Evolutionary conservation across 1,140 invertebrate species (phyloP), one percentile per base, ranked within the genome.

Genomic region (Protaetia brevitarsis): DNA sequence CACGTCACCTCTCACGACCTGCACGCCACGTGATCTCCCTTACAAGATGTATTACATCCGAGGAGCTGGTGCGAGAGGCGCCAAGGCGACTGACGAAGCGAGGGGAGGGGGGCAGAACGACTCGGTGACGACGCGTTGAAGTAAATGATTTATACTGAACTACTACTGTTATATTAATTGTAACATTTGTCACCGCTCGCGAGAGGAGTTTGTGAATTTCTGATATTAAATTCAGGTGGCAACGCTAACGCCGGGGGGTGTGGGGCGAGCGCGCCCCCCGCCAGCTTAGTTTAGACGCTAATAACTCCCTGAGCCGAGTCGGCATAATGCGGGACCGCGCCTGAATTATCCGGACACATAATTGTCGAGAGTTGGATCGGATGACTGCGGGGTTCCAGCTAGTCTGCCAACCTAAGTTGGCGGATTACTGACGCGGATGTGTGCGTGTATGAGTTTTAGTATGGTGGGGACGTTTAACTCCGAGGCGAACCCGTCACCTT

Each of bases 151-250:
- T 68, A 68, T 68, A 56, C 67, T 36, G 37, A 65, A 68, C 67
- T 41, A n/a, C n/a, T n/a, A 65, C 67, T 57, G 67, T 68, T 68
- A 65, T 68, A 68, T 68, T 68, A 68, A 68, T 68, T 68, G 63
- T 68, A 65, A 63, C 67, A 68, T 68, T 68, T 65, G 63, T 68
- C 67, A 68, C 63, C 37, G 57, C 41, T 51, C 41, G 19, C 41
- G 21, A 4, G 31, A 26, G 36, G 56, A 65, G 51, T 68, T 68
- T 51, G 51, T 64, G 58, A 68, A 68, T 64, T 68, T 65, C 67
- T 65, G 67, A 65, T 68, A 68, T 68, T 68, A 68, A 68, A 68
- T 68, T 68, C 67, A 68, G 67, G 67, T 68, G 67, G 26, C 26
- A 13, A 28, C 26, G 23, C 23, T 21, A 23, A 21, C 30, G 57